Conservation (phyloP, 2,888 invertebrate genomes). For the Neoascia interrupta region DNA sequence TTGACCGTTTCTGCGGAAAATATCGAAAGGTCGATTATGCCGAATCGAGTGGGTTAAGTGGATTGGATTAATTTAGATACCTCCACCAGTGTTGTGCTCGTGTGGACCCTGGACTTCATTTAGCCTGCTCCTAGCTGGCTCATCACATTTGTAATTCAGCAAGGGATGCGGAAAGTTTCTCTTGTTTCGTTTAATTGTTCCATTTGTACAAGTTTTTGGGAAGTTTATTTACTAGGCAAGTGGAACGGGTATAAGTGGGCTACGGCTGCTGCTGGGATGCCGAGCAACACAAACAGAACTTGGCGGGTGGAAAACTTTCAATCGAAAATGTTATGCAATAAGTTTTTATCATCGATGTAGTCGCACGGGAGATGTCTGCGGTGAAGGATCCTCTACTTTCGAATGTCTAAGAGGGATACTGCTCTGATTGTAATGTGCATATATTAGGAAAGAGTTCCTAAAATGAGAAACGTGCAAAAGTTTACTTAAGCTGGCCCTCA, state of each 20-base stretch:
- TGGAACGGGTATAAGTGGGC: background rate
- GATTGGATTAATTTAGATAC: constrained; percentile 38
- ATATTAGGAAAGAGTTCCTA: too few relatives aligned
- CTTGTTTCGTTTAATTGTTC: constrained; percentile 43
- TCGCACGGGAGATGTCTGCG: constrained; percentile 14
- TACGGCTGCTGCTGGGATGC: background rate
- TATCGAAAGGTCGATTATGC: constrained; percentile 24
- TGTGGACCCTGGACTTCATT: background rate
- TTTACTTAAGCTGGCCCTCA: constrained; percentile 16
- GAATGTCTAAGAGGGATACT: too few relatives aligned
- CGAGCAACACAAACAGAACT: background rate
- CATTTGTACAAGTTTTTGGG: constrained; percentile 30
- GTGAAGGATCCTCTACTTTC: background rate
- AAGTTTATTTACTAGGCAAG: constrained; percentile 14
- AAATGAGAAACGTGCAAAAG: constrained; percentile 19
- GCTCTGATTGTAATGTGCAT: too few relatives aligned
- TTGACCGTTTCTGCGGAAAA: constrained; percentile 9
- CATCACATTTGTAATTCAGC: constrained; percentile 34
- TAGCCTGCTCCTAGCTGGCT: background rate
- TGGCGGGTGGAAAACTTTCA: constrained; percentile 22
- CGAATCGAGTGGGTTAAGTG: constrained; percentile 29
- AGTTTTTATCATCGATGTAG: constrained; percentile 51
- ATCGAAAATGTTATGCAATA: constrained; percentile 34
- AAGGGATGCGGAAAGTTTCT: constrained; percentile 18
- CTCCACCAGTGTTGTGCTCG: background rate